Conservation (phyloP, 2,113 vertebrate genomes). For the Engystomops pustulosus region DNA sequence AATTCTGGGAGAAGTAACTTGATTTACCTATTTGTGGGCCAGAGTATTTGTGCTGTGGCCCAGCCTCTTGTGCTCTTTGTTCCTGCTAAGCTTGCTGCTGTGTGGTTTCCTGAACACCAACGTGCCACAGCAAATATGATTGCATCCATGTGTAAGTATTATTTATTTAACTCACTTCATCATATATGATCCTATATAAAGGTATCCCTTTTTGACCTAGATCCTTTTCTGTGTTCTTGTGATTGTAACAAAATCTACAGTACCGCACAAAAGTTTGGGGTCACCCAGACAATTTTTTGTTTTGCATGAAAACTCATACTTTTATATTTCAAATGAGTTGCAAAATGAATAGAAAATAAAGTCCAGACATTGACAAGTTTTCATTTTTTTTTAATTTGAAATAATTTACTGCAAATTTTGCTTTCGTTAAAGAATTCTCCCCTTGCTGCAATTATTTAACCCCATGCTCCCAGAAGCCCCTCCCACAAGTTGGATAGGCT, state of each 20-base stretch:
- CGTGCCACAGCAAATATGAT: constrained; percentile 90
- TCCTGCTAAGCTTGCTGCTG: constrained; percentile 89
- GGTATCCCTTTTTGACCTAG: not conserved
- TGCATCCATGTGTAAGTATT: constrained; percentile 89
- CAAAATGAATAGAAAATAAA: no score
- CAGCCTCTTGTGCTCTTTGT: constrained; percentile 91
- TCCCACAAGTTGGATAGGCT: no score
- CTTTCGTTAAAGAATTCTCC: no score
- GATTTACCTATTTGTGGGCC: constrained; percentile 79
- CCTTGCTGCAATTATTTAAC: no score
- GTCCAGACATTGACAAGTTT: no score
- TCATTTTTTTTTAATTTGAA: no score
- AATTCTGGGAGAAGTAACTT: constrained; percentile 57
- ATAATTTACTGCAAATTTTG: no score
- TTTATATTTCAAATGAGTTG: no score
- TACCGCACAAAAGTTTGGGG: not conserved
- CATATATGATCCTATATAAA: not conserved
- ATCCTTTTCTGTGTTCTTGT: not conserved
- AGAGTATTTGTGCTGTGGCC: constrained; percentile 84
- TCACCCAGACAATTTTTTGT: constrained; percentile 15
- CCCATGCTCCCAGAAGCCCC: no score
- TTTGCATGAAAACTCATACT: no score
- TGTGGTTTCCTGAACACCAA: constrained; percentile 95
- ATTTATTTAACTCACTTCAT: not conserved
- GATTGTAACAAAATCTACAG: no score